Conservation (phyloP, 2,797 vertebrate species). For the Melanotaenia parkinsoni region DNA sequence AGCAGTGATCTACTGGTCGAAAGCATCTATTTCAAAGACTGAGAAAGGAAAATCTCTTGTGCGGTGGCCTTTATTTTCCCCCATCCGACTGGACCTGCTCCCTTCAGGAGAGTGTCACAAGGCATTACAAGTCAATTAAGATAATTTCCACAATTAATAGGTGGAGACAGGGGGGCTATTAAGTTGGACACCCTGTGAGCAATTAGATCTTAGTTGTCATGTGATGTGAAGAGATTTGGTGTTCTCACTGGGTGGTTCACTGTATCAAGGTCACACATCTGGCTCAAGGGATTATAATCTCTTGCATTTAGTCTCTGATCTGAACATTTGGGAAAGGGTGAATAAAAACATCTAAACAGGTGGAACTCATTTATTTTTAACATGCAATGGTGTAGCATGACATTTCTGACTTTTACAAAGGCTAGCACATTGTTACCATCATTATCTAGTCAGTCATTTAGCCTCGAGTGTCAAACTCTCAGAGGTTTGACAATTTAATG, state of each 20-base stretch:
- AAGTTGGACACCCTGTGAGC: slow-evolving; percentile 60
- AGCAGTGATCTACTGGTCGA: slow-evolving; percentile 43
- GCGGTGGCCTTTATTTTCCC: neutral
- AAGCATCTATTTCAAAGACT: slow-evolving; percentile 36
- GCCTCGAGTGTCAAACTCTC: neutral
- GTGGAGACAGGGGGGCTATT: slow-evolving; percentile 56
- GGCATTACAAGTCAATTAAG: slow-evolving; percentile 63
- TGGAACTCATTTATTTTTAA: slow-evolving; percentile 1
- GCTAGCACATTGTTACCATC: slow-evolving; percentile 12
- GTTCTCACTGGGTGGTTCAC: slow-evolving; percentile 27
- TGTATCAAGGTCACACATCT: slow-evolving; percentile 54
- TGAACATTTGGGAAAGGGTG: neutral
- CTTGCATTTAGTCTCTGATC: slow-evolving; percentile 18
- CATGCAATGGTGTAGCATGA: neutral
- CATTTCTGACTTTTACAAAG: slow-evolving; percentile 5
- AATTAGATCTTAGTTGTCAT: slow-evolving; percentile 61
- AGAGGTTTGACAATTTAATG: slow-evolving; percentile 20
- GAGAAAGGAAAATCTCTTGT: slow-evolving; percentile 16
- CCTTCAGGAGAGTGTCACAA: slow-evolving; percentile 56
- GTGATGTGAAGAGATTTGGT: slow-evolving; percentile 29
- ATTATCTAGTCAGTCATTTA: slow-evolving; percentile 14
- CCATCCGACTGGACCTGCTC: slow-evolving; percentile 41
- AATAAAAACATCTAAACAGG: slow-evolving; percentile 8
- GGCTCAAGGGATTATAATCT: slow-evolving; percentile 29
- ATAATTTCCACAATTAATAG: slow-evolving; percentile 63